These are phyloP conservation scores for Habroteleia sp. DNA, from an alignment of 2,888 invertebrate species.

Conservation along the genomic window DNA sequence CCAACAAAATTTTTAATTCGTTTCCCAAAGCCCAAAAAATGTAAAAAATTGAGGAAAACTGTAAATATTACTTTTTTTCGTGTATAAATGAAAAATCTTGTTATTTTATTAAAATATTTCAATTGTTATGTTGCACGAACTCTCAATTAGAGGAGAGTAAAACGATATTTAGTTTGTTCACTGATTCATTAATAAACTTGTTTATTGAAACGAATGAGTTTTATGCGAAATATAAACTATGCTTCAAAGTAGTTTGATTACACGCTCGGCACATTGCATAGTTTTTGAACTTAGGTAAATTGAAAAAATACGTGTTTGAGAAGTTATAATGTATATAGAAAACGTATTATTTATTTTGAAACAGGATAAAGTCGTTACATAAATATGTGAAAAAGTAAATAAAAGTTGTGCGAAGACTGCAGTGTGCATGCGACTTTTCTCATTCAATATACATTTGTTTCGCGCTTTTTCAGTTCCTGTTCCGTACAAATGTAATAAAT, in stretches of 20 bases:
- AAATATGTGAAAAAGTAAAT: constrained; percentile 37
- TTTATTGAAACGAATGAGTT: neutral
- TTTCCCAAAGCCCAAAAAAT: too few relatives aligned
- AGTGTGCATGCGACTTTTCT: constrained; percentile 16
- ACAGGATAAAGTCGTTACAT: constrained; percentile 21
- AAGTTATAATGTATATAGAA: constrained; percentile 21
- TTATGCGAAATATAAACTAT: neutral
- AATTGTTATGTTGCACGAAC: too few relatives aligned
- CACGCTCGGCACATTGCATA: neutral
- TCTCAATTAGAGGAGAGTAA: too few relatives aligned
- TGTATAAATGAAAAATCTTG: too few relatives aligned
- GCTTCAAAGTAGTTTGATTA: constrained; percentile 10
- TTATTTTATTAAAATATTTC: too few relatives aligned
- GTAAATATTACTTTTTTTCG: too few relatives aligned
- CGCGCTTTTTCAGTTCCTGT: too few relatives aligned
- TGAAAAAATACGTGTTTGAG: constrained; percentile 15
- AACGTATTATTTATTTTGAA: constrained; percentile 28
- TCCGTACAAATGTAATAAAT: too few relatives aligned
- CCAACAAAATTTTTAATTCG: too few relatives aligned
- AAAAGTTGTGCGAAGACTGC: constrained; percentile 16
- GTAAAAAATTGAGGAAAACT: too few relatives aligned
- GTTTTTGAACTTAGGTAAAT: constrained; percentile 8
- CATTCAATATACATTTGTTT: constrained; percentile 19
- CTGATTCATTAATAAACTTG: neutral
- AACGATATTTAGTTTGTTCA: too few relatives aligned